Evolutionary conservation across 2,888 invertebrate species (phyloP), one percentile per base, ranked within the genome.

Genomic region (Thecocarcelia acutangulata): DNA sequence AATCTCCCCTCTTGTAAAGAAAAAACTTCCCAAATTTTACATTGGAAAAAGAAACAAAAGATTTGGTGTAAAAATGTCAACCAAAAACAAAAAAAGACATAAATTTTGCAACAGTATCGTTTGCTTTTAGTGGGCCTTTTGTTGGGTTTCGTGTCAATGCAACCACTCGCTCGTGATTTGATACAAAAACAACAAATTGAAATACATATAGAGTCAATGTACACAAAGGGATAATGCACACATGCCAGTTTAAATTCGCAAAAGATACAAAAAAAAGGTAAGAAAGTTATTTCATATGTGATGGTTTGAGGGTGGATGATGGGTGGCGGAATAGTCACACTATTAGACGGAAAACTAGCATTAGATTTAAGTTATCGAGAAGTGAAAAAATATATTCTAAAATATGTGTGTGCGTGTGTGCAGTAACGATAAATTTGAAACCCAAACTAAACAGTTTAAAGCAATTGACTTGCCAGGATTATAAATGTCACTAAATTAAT

Each of bases 1-100:
- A 40, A 48, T 64, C 70, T 68, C 73, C 81, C 81, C 68, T 64
- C 40, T 1, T 3, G n/a, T 28, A n/a, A n/a, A n/a, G 33, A 40
- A 48, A 17, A 17, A 44, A 44, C 5, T 28, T 5, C 15, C 44
- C 4, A n/a, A 75, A 54, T 48, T 75, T 72, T 72, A 46, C 56
- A 69, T 73, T 58, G 28, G 44, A 6, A 52, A 46, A n/a, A 46
- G n/a, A 46, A 63, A 79, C 61, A 68, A 80, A 33, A 64, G 61
- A 50, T 68, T 33, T 46, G n/a, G 37, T 44, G 64, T 40, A n/a
- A 68, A 77, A 83, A 75, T 84, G 87, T 88, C 89, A 81, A 64
- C 73, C 73, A 56, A 87, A 85, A 85, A 84, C 87, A 87, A 86
- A 87, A 88, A 87, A 86, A 85, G 87, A 86, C 87, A 88, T 88